Percentiles rank a stretch among this genome's conserved stretches.
These are phyloP conservation scores for Charadrius vociferus DNA, from an alignment of 2,113 vertebrate genomes.

Conservation along the genomic window DNA sequence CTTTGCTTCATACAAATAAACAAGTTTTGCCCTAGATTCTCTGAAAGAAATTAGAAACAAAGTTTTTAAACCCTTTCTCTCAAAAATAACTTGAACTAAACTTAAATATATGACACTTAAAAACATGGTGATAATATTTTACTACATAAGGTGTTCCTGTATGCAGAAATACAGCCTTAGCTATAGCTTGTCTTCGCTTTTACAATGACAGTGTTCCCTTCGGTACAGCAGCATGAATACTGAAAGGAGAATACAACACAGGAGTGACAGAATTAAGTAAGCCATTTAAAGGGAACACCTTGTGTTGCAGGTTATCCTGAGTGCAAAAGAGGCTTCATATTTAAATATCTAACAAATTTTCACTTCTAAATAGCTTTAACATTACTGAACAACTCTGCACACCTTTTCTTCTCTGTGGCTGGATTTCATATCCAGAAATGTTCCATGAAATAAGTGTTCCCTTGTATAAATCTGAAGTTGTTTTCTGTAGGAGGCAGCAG, in stretches of 20 bases:
- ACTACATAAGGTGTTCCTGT: neutral
- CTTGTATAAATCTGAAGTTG: constrained; percentile 62
- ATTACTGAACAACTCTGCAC: neutral
- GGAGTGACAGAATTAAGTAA: neutral
- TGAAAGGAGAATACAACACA: neutral
- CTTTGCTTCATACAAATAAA: neutral
- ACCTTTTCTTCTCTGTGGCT: neutral
- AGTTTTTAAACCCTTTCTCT: neutral
- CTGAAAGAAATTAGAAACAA: neutral
- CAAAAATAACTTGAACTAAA: neutral
- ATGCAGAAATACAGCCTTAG: neutral
- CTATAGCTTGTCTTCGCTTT: neutral
- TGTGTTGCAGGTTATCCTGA: neutral
- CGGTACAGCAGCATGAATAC: neutral
- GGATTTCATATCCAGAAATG: constrained; percentile 42
- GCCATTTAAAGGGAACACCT: neutral
- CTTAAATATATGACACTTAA: neutral
- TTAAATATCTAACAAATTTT: constrained; percentile 34
- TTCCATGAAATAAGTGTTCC: constrained; percentile 51
- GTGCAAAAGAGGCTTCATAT: neutral
- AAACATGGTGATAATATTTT: neutral
- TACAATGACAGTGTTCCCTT: neutral
- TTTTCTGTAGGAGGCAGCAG: constrained; percentile 61
- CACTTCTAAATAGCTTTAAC: constrained; percentile 12
- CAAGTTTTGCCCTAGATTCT: neutral